A percentile compares a stretch with the other conserved stretches of the same genome.
Evolutionary conservation across 1,140 invertebrate species (phyloP).

Genomic region (Laodelphax striatellus): DNA sequence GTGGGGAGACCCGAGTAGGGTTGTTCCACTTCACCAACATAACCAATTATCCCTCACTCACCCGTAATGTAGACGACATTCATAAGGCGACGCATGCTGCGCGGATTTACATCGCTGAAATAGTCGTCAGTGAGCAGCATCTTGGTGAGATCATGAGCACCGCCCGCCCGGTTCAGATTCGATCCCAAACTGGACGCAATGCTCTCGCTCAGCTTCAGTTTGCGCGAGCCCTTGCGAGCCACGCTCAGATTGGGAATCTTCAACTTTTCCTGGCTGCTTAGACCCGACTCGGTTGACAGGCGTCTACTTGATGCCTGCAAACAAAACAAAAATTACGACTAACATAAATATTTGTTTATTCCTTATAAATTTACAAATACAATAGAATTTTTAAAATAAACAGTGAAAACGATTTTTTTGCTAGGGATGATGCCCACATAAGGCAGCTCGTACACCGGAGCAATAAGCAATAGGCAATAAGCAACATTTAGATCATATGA

Average conservation of each 20-base stretch:
- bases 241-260: constrained; percentile 26
- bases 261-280: constrained; percentile 63
- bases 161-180: constrained; percentile 62
- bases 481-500: too few species aligned
- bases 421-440: too few species aligned
- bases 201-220: constrained; percentile 70
- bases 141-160: constrained; percentile 61
- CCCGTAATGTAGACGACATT: constrained; percentile 95
- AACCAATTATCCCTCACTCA: constrained; percentile 35
- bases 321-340: not conserved
- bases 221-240: constrained; percentile 43
- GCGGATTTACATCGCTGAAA: constrained; percentile 94
- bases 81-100: constrained; percentile 91
- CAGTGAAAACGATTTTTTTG: too few species aligned
- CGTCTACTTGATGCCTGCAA: constrained; percentile 49
- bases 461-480: too few species aligned
- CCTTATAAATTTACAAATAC: too few species aligned
- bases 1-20: too few species aligned
- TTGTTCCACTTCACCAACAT: too few species aligned
- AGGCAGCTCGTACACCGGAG: too few species aligned
- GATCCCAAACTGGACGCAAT: constrained; percentile 81
- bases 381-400: too few species aligned
- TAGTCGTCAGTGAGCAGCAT: constrained; percentile 89
- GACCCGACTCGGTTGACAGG: constrained; percentile 62
- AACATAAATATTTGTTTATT: too few species aligned